Base-by-base conservation (phyloP, 2,888 invertebrate species). In the Macaria liturata region DNA sequence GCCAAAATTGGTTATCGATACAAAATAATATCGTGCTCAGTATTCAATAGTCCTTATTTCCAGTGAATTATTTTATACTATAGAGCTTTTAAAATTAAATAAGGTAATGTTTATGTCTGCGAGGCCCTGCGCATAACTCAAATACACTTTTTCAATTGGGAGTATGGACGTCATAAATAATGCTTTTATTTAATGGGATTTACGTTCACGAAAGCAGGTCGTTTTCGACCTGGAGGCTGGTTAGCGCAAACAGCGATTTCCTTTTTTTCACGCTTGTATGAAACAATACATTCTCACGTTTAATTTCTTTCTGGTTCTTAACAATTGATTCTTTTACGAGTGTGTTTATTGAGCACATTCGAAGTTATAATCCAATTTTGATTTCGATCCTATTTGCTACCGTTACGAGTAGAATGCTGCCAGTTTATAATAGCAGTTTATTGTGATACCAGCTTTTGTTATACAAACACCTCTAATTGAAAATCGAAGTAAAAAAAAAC, bases 241-340 rank as follows among this genome's bases (percentile, higher is more conserved):
- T 89, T 87, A 88, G 85, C 81, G 81, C 85, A 81, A 83, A 84
- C 82, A 80, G 76, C 76, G 76, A 81, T 86, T 86, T 84, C 87
- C 78, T 81, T 88, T 88, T 85, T 84, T 90, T 86, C 83, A 81
- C 88, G 87, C 84, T 83, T 78, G 77, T 85, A 86, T 84, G 87
- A 84, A 91, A 91, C 91, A 91, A 91, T 91, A 89, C 88, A 83
- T 91, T 91, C 91, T 90, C 91, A 90, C 91, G 88, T 91, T 90
- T 90, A 90, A 91, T 91, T 91, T 87, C 88, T 88, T 89, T 88
- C 83, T 84, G 83, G 76, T 80, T 68, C 80, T 84, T 82, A 77
- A 80, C 88, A 88, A 91, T 90, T 86, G 89, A 85, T 88, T 86
- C 85, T 86, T 91, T 91, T 90, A 91, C 83, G 89, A 89, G 82